These are phyloP conservation scores for Plusia festucae DNA, from an alignment of 2,888 invertebrate species.

Conservation along the genomic window DNA sequence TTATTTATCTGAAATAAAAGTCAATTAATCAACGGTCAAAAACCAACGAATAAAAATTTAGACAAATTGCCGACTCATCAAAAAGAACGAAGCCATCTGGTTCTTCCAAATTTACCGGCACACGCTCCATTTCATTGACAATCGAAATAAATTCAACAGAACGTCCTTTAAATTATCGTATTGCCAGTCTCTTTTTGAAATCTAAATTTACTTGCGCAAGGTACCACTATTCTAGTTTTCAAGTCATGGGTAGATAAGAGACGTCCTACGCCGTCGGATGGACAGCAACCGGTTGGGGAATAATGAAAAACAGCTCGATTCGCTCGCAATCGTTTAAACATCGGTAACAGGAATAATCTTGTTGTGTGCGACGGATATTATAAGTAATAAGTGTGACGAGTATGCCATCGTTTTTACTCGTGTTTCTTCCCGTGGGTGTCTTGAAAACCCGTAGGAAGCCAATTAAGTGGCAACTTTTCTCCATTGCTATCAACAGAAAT, in stretches of 20 bases:
- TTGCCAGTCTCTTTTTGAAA: constrained; percentile 49
- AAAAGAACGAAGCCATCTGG: constrained; percentile 20
- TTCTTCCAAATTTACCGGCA: constrained; percentile 27
- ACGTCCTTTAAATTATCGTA: constrained; percentile 44
- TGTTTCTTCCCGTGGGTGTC: not conserved
- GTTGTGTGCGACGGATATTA: constrained; percentile 31
- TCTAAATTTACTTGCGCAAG: constrained; percentile 54
- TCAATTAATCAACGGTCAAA: too few relatives aligned
- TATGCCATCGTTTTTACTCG: constrained; percentile 5
- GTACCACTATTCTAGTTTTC: constrained; percentile 60
- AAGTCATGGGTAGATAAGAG: constrained; percentile 62
- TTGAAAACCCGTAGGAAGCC: not conserved
- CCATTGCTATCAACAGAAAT: not conserved
- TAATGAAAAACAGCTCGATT: constrained; percentile 71
- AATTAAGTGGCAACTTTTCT: not conserved
- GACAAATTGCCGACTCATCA: constrained; percentile 27
- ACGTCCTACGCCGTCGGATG: constrained; percentile 64
- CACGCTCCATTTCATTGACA: constrained; percentile 11
- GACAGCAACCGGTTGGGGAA: constrained; percentile 68
- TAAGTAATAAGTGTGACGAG: constrained; percentile 19
- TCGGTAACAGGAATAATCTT: constrained; percentile 39
- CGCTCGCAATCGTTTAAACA: constrained; percentile 47
- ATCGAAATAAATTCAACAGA: constrained; percentile 39
- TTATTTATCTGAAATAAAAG: too few relatives aligned
- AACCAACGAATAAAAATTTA: too few relatives aligned